Base-by-base conservation (phyloP, 1,140 invertebrate species). In the Oscheius sp. region DNA sequence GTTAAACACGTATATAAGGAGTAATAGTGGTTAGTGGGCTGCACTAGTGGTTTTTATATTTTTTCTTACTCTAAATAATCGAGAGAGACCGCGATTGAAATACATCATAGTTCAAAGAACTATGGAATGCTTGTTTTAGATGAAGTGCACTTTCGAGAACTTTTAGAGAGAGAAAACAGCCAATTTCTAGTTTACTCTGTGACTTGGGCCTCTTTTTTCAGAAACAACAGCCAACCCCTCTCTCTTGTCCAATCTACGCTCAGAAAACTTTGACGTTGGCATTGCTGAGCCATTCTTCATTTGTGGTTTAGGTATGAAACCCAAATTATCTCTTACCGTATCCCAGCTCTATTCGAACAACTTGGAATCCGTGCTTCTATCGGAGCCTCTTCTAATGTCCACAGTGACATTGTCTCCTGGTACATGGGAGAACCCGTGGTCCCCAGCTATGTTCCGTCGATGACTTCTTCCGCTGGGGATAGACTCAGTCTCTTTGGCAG, bases 391-490 rank as follows among this genome's bases (percentile, higher is more conserved):
- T 70, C 68, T 15, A 35, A 26, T 49, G 59, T 42, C 18, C 29
- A 63, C 13, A 34, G 34, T 38, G 68, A 70, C 31, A 45, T 35
- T 42, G 20, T 70, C 10, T 61, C 55, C 20, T 55, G 42, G 10
- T 35, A 70, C 38, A 29, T 58, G 28, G 68, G 68, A 15, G 58
- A 63, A 45, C 68, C 68, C 18, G 15, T 58, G 31, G 68, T 15
- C n/a, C 45, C 52, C 55, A 70, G 68, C 55, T 70, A 70, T 70
- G 2, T 70, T 45, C 68, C 68, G 7, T 42, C 58, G 1, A 31
- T 62, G 55, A 28, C 29, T 26, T 42, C 55, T 32, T 32, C 38
- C 28, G 38, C 35, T 28, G 55, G 55, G n/a, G 68, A 70, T 32
- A n/a, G 32, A 45, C 61, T 70, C 55, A 52, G 20, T 23, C 31